A percentile compares a stretch with the other conserved stretches of the same genome.
These are phyloP conservation scores for Chelon auratus DNA, from an alignment of 2,797 vertebrate species.

Conservation along the genomic window DNA sequence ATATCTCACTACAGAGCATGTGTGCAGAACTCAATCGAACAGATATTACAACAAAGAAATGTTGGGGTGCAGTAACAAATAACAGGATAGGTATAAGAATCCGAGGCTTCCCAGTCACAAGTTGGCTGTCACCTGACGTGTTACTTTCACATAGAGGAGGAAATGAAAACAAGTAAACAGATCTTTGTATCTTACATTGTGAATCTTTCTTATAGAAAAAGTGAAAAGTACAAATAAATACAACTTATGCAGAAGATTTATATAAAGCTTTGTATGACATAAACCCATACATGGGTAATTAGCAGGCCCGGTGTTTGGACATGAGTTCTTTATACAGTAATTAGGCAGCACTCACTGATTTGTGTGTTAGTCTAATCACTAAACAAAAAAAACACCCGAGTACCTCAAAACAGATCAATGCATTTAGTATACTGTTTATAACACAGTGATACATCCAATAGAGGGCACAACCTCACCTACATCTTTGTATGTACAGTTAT, in stretches of 20 bases:
- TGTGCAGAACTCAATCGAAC: neutral
- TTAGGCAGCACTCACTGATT: neutral
- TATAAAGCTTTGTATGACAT: neutral
- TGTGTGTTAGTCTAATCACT: neutral
- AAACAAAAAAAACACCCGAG: too few species aligned
- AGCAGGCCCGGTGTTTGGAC: neutral
- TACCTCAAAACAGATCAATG: too few species aligned
- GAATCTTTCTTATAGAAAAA: neutral
- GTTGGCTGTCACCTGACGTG: slow-evolving; percentile 13
- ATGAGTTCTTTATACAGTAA: neutral
- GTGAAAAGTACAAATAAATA: slow-evolving; percentile 10
- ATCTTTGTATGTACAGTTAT: slow-evolving; percentile 4
- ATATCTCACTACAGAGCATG: neutral
- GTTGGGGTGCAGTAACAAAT: neutral
- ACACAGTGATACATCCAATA: slow-evolving; percentile 17
- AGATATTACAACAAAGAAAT: too few species aligned
- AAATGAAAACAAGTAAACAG: slow-evolving; percentile 38
- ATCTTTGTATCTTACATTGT: neutral
- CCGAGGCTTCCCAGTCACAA: neutral
- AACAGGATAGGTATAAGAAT: neutral
- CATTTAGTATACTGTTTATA: slow-evolving; percentile 7
- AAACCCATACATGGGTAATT: neutral
- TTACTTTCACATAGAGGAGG: slow-evolving; percentile 26
- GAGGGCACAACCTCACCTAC: slow-evolving; percentile 3
- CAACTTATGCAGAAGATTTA: neutral